phyloP scores from a whole-genome alignment of 2,888 invertebrate species.

The Campaea margaritaria region DNA sequence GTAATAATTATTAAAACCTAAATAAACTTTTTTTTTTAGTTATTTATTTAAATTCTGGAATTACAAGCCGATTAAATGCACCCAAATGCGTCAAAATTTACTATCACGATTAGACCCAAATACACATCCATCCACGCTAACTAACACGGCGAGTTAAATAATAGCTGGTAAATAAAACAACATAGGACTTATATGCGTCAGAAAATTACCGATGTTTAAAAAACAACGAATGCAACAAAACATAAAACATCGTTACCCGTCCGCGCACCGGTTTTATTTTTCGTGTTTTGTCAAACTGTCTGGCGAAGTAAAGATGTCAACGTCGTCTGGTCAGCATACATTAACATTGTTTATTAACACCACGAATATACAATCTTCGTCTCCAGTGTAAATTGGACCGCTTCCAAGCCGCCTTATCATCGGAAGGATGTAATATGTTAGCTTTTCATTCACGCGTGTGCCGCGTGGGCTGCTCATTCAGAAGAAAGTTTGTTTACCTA shows the following conservation, averaged over 20 bases:
- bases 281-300: constrained; percentile 52
- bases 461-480: constrained; percentile 50
- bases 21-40: too few relatives aligned
- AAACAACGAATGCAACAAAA: neutral
- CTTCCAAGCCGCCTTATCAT: constrained; percentile 56
- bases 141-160: too few relatives aligned
- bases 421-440: constrained; percentile 54
- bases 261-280: constrained; percentile 35
- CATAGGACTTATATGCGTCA: too few relatives aligned
- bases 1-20: too few relatives aligned
- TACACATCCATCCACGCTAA: too few relatives aligned
- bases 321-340: constrained; percentile 62
- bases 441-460: constrained; percentile 55
- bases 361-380: constrained; percentile 52
- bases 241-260: constrained; percentile 13
- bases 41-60: too few relatives aligned
- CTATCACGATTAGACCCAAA: too few relatives aligned
- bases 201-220: neutral
- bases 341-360: constrained; percentile 67
- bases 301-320: constrained; percentile 70
- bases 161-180: too few relatives aligned
- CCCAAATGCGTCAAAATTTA: too few relatives aligned
- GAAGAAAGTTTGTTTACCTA: constrained; percentile 11
- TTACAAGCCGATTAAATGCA: too few relatives aligned
- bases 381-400: constrained; percentile 52